Evolutionary conservation across 1,140 invertebrate species (phyloP), one percentile per base, ranked within the genome.

Genomic region (Drosophila repleta): DNA sequence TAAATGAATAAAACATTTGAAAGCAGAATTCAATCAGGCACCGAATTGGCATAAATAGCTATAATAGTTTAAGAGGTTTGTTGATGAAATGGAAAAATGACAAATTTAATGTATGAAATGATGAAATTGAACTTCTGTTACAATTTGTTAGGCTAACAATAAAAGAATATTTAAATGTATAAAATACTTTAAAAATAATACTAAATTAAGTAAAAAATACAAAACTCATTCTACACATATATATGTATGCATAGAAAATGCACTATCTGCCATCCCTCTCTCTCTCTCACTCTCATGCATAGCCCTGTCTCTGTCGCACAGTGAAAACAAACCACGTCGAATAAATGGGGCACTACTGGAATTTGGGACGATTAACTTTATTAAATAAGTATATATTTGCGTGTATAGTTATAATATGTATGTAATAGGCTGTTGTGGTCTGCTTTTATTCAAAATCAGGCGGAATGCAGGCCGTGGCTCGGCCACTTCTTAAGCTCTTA

Each of bases 321-420:
- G 32, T 52, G 15, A 21, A 4, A 17, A 24, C 8, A 46, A 46
- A 37, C 11, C 4, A 10, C 13, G 20, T 11, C 4, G 5, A 21
- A 24, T n/a, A 26, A 48, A 48, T n/a, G 0, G n/a, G 0, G n/a
- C 3, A 17, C n/a, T 1, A 39, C 13, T 46, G 17, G 2, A 26
- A 13, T 26, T 57, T 65, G 53, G 62, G 53, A 35, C n/a, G 68
- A 17, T 66, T 71, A 71, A 58, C 37, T 71, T 71, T 71, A 71
- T 71, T 71, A 66, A 71, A 71, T 71, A 65, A 35, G 41, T 71
- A 53, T 66, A 71, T 57, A 71, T 37, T 58, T 71, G 48, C 62
- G 60, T 65, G 53, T 18, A 52, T 58, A 45, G 41, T 65, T 53
- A 13, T 53, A 46, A 45, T 71, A 52, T 71, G 61, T 71, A 58